Base-by-base conservation (phyloP, 2,888 invertebrate genomes). In the Agrotis clavis region DNA sequence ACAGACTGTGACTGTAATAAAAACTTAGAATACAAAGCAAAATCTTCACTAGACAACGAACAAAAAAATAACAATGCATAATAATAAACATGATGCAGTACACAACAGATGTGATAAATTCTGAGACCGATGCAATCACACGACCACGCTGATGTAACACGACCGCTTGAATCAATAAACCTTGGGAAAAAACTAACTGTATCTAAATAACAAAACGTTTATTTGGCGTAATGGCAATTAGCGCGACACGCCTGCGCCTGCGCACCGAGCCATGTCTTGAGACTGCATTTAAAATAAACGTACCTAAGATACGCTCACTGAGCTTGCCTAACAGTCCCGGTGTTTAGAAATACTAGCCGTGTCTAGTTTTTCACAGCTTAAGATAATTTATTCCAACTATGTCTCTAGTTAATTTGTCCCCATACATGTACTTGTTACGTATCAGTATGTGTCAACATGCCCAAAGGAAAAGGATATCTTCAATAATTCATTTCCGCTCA, bases 141-240 rank as follows among this genome's bases (percentile, higher is more conserved):
- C 66, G 66, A 76, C 56, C 21, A 70, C 30, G 60, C 63, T 86
- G 79, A 85, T 73, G 83, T 80, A 81, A 87, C 68, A n/a, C 70
- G 19, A 71, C 70, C 48, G 65, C 60, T 63, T 65, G 76, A 74
- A 71, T 71, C 73, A 71, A 82, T 81, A 79, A 81, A 79, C 88
- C 87, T 90, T 89, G 89, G 73, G 69, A 76, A 50, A 79, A 86
- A 86, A 76, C 85, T 85, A 90, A 89, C 87, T 88, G 88, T 89
- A 86, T 89, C 87, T 89, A 88, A 90, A 88, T 77, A 87, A 83
- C 69, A 78, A 84, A 88, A 85, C 81, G 81, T 83, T 86, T 86
- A 84, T 85, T 86, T 77, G 62, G 78, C 72, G 82, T 82, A 65
- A 82, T 71, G 77, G 87, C 85, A 91, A 89, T 91, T 91, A 89